Evolutionary conservation across 37 sponge, comb jelly and placozoan species (phyloP), one percentile per base, ranked within the genome.

Genomic region (Petrosia ficiformis): DNA sequence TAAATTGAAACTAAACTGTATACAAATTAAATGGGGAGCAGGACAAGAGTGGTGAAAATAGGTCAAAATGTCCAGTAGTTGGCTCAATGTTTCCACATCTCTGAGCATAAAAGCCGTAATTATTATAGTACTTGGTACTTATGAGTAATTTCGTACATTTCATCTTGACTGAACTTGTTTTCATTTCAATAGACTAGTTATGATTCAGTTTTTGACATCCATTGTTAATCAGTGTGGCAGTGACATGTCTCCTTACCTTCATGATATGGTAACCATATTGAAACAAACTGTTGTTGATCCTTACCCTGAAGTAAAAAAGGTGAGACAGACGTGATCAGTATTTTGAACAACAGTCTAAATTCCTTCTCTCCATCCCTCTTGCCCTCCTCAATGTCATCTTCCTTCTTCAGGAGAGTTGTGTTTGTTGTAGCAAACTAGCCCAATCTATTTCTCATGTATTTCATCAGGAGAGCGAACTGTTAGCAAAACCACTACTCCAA

Each of bases 291-390:
- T 95, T 0, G 69, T 70, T 21, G 99, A 98, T 52, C 96, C 99
- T 65, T 98, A 77, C 71, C 91, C 93, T 42, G 96, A 98, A 72
- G 84, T 93, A 3, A 98, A 98, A 76, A 98, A 98, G 88, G 94
- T 97, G 6, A 74, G 73, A 6, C 6, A 43, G 8, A 41, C 48
- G 32, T 41, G 64, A 40, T 10, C 22, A 39, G 0, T 39, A 39
- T 81, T 72, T 39, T 68, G 24, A 4, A 31, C 32, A 11, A 26
- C 35, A 34, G n/a, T n/a, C 59, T 34, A 39, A 4, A 31, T 24
- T 67, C 39, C 2, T 63, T 76, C 64, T 63, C 1, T 66, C n/a
- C n/a, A n/a, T n/a, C n/a, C n/a, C n/a, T n/a, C n/a, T n/a, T n/a
- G n/a, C n/a, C n/a, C n/a, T n/a, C n/a, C n/a, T n/a, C n/a, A n/a